Base-by-base conservation (phyloP, 1,140 invertebrate genomes). In the Tetragnatha versicolor region DNA sequence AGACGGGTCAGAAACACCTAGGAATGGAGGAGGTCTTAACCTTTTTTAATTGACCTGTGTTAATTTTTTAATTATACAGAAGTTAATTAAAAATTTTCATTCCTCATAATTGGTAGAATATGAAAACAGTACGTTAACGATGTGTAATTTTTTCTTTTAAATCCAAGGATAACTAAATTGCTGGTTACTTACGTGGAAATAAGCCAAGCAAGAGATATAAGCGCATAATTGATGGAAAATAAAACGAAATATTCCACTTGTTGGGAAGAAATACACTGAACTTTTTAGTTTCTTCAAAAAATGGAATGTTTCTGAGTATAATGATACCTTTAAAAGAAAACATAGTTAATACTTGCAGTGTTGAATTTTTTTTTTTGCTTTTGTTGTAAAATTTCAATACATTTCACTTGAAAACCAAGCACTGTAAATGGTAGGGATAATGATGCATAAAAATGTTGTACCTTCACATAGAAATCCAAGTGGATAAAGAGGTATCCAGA, bases 401-500 rank as follows among this genome's bases (percentile, higher is more conserved):
- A n/a, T n/a, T n/a, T n/a, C n/a, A n/a, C n/a, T n/a, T n/a, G n/a
- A n/a, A n/a, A n/a, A n/a, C n/a, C n/a, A n/a, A n/a, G n/a, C n/a
- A n/a, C n/a, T n/a, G n/a, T n/a, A n/a, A n/a, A n/a, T n/a, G n/a
- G 33, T 63, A 2, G 47, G 17, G 35, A 47, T 45, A 3, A 27
- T 78, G 66, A 80, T 65, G 35, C n/a, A 35, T 2, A 5, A 14
- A 9, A 51, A 14, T 20, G 7, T 20, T 17, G 17, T 82, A 61
- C 93, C 92, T 89, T 98, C 96, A 83, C 92, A 93, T 2, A 96
- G 81, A 82, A 97, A 91, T 17, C 95, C 95, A 55, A 97, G 83
- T 0, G 96, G 96, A 86, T 97, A 98, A 0, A 98, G 87, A 0
- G 93, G 91, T 76, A 98, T 95, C 96, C 96, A 98, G 37, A 95